Base-by-base conservation (phyloP, 2,888 invertebrate species). In the Vannuccia rotundouncinata region DNA sequence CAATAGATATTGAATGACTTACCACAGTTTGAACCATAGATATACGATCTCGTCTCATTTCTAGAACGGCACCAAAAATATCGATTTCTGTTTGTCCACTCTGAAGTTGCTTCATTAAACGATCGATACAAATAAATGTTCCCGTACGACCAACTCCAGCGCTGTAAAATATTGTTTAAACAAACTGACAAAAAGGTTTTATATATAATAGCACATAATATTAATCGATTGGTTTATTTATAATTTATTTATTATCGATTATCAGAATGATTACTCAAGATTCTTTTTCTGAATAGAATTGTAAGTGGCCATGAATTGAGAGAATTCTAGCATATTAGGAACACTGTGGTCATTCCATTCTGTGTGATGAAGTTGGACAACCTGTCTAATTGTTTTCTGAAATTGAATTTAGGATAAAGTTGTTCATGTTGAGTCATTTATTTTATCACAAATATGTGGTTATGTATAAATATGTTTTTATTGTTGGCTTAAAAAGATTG, bases 311-410 rank as follows among this genome's bases (percentile, higher is more conserved):
- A 66, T 66, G 25, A 66, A 66, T 22, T 66, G 66, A 22, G 66
- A 5, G 25, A 66, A 66, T 27, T 66, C 66, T 2, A 66, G 10
- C 5, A 22, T 66, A 29, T 75, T 22, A 2, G 75, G 75, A 75
- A 75, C 30, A 17, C 27, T 31, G 75, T 75, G 75, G 31, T 75
- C 75, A 31, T 29, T 29, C 75, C 75, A 75, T n/a, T n/a, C 75
- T 13, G 75, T 75, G 75, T 75, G 29, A n/a, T 75, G 75, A 13
- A 75, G 75, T 22, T 75, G 75, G 29, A 31, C 31, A 31, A 75
- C 75, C 30, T 25, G 29, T 5, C 75, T 22, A 25, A 22, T 66
- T 2, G 10, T 66, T 22, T 66, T 66, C 66, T 66, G 66, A 45
- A 45, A 45, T n/a, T n/a, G n/a, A n/a, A n/a, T n/a, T n/a, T n/a